A percentile compares a stretch with the other conserved stretches of the same genome.
Evolutionary conservation across 2,797 vertebrate genomes (phyloP).

Genomic region (Melanotaenia maccullochi): DNA sequence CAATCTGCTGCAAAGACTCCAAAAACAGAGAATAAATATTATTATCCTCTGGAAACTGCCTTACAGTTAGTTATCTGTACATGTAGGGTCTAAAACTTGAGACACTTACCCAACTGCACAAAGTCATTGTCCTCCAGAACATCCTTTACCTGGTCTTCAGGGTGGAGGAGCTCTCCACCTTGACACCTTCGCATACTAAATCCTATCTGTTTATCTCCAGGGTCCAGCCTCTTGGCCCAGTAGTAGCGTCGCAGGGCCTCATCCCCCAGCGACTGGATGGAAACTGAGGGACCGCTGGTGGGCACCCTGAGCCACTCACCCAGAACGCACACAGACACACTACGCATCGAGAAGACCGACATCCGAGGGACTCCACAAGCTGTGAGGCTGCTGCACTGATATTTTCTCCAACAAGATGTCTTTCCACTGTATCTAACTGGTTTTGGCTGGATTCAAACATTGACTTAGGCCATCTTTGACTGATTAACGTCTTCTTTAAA

Average conservation of each 20-base stretch:
- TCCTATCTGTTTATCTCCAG: neutral
- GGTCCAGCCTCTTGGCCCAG: neutral
- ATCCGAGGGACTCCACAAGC: neutral
- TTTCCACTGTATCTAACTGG: no score
- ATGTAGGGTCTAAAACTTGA: neutral
- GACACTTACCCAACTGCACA: neutral
- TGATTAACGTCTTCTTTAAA: neutral
- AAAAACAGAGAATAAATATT: neutral
- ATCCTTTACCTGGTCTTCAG: conserved; percentile 1
- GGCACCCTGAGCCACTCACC: conserved; percentile 30
- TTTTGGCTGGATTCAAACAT: neutral
- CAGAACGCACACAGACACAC: conserved; percentile 21
- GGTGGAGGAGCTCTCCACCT: conserved; percentile 19
- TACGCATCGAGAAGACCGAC: neutral
- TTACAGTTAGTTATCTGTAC: neutral
- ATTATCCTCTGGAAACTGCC: neutral
- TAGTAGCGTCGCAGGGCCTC: conserved; percentile 1
- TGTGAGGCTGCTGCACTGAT: neutral
- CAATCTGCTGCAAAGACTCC: neutral
- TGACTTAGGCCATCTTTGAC: neutral
- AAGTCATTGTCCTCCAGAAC: conserved; percentile 9
- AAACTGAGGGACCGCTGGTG: neutral
- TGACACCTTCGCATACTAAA: conserved; percentile 8
- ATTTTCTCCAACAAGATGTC: neutral
- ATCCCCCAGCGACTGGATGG: neutral